Evolutionary conservation across 2,888 invertebrate species (phyloP).

Genomic region (Chrysodeixis includens): DNA sequence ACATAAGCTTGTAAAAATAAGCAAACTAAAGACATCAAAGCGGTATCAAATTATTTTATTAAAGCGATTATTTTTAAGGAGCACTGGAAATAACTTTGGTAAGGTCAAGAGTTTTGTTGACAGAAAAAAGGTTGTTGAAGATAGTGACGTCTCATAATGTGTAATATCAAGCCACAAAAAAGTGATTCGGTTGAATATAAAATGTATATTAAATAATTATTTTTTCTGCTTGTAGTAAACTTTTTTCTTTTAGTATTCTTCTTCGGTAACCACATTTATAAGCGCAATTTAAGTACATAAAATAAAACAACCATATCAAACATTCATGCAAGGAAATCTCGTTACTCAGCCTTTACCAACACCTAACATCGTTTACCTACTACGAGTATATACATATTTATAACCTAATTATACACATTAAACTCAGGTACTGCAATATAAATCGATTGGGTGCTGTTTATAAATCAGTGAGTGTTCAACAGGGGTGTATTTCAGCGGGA

Average conservation of each 20-base stretch:
- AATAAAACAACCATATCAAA: conserved; percentile 66
- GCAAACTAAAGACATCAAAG: conserved; percentile 58
- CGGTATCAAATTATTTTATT: conserved; percentile 37
- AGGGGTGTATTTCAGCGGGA: conserved; percentile 38
- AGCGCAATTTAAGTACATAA: conserved; percentile 49
- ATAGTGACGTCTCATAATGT: conserved; percentile 34
- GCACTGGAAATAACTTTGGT: conserved; percentile 30
- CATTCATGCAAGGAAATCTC: conserved; percentile 89
- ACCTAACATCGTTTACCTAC: conserved; percentile 59
- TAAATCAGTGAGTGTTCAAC: conserved; percentile 44
- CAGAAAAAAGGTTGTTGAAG: conserved; percentile 38
- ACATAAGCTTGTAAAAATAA: conserved; percentile 49
- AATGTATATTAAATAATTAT: not conserved
- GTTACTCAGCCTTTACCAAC: conserved; percentile 78
- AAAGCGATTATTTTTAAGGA: conserved; percentile 32
- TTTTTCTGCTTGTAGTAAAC: not conserved
- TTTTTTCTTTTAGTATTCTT: conserved; percentile 14
- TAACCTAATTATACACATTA: conserved; percentile 45
- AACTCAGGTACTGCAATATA: conserved; percentile 39
- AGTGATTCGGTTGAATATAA: not conserved
- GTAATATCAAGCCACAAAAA: conserved; percentile 31
- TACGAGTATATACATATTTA: conserved; percentile 41
- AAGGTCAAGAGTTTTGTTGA: conserved; percentile 31
- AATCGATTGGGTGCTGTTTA: conserved; percentile 51
- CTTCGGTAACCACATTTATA: conserved; percentile 39